These are phyloP conservation scores for Nycteola revayana DNA, from an alignment of 2,888 invertebrate genomes.

Conservation along the genomic window DNA sequence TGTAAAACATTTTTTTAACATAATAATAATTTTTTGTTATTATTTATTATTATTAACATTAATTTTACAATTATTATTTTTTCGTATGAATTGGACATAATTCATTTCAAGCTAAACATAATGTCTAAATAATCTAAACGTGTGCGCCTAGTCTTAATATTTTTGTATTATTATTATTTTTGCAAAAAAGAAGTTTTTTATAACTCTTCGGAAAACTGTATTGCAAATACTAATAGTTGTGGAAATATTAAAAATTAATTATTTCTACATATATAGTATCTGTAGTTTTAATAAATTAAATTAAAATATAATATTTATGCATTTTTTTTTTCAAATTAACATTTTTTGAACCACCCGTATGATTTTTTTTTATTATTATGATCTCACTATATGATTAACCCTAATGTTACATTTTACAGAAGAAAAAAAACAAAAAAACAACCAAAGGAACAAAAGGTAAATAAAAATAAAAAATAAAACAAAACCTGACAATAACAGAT, in stretches of 20 bases:
- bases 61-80: background rate
- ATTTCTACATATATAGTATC: conserved; percentile 37
- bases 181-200: conserved; percentile 32
- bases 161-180: conserved; percentile 22
- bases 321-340: conserved; percentile 35
- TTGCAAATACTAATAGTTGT: conserved; percentile 38
- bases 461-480: conserved; percentile 70
- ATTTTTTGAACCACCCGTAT: conserved; percentile 74
- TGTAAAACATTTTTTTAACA: background rate
- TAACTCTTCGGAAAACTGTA: conserved; percentile 34
- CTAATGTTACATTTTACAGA: conserved; percentile 38
- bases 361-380: conserved; percentile 53
- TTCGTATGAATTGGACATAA: conserved; percentile 36
- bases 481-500: conserved; percentile 80
- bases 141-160: conserved; percentile 43
- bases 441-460: conserved; percentile 41
- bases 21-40: background rate
- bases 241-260: conserved; percentile 34
- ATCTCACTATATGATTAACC: conserved; percentile 68
- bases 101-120: conserved; percentile 30
- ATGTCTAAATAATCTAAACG: conserved; percentile 37
- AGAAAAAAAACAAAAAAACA: conserved; percentile 26
- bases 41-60: background rate
- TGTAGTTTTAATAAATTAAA: conserved; percentile 34
- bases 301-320: conserved; percentile 28